Evolutionary conservation across 1,140 invertebrate genomes (phyloP), one percentile per base, ranked within the genome.

Genomic region (Drosophila triauraria): DNA sequence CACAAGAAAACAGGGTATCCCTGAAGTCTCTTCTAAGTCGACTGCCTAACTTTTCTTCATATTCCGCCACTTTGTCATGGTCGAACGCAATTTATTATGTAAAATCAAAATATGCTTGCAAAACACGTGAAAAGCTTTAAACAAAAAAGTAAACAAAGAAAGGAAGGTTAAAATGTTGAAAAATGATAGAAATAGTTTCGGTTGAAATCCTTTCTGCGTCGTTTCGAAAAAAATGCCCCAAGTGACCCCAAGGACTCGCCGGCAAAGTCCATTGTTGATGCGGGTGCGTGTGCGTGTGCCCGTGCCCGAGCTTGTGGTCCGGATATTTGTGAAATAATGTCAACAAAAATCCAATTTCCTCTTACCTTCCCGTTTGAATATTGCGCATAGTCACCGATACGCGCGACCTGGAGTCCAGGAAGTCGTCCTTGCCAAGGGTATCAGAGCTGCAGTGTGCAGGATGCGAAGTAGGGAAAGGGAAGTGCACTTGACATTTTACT

Each of bases 311-410:
- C 53, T 38, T 40, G 47, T 32, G 60, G 27, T 64, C 81, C 87
- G 88, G 88, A 91, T 91, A 87, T 88, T 88, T 88, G 70, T 59
- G 67, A 82, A 91, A 91, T 91, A 91, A 80, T 88, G 81, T 91
- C 81, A 88, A 91, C 87, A 91, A 91, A 91, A 91, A 91, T 91
- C 81, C 88, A 91, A 91, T 91, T 91, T 91, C 88, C 84, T 84
- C 59, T 78, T 68, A 82, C 84, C 81, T 91, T 91, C 88, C 88
- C 78, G 80, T 77, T 71, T 76, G 68, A 70, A 90, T 83, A 88
- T 68, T 57, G 79, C 63, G 63, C 75, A 82, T 60, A 82, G 61
- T 69, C 54, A 43, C 60, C 53, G 64, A 54, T 51, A 61, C 27
- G 70, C 70, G 58, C 82, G 48, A 47, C 23, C 38, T 5, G 13